Conservation (phyloP, 2,113 vertebrate genomes). For the Odocoileus hemionus region DNA sequence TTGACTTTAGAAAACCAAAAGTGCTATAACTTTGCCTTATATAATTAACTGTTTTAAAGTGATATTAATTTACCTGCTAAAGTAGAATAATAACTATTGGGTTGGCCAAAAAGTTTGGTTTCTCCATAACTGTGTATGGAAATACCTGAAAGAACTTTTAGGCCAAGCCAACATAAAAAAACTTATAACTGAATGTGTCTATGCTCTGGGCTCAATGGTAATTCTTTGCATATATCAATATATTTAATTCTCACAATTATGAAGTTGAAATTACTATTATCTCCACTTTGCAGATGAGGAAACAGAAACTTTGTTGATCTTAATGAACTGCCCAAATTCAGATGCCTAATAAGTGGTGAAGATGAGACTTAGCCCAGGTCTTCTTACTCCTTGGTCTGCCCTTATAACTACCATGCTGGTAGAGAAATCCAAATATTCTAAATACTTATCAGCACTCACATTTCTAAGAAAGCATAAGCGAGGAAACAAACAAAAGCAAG, state of each 20-base stretch:
- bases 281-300: not conserved
- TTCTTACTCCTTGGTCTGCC: not conserved
- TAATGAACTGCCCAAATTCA: not conserved
- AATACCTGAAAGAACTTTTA: not conserved
- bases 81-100: not conserved
- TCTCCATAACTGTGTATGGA: not conserved
- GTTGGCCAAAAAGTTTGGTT: not conserved
- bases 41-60: not conserved
- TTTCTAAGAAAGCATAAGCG: not conserved
- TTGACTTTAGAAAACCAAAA: not conserved
- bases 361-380: not conserved
- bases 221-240: not conserved
- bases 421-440: not conserved
- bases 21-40: constrained; percentile 1
- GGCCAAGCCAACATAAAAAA: not conserved
- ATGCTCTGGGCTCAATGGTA: not conserved
- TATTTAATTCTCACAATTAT: not conserved
- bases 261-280: not conserved
- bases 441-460: not conserved
- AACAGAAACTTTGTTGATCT: not conserved
- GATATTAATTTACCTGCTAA: not conserved
- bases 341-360: not conserved
- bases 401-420: not conserved
- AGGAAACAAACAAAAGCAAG: not conserved
- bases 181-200: not conserved